phyloP scores from a whole-genome alignment of 2,797 vertebrate genomes.

The Moxostoma hubbsi region DNA sequence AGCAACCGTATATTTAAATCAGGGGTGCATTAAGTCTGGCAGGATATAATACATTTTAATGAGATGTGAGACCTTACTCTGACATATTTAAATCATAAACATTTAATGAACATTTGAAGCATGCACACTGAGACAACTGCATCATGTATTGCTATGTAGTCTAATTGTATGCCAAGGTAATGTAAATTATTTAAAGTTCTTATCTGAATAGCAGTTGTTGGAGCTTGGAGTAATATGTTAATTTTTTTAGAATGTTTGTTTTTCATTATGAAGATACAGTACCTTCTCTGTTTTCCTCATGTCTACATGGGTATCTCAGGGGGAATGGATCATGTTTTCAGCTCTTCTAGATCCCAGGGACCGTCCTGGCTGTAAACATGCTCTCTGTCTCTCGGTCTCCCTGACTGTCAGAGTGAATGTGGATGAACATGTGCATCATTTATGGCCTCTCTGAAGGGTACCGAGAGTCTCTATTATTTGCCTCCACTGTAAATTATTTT shows the following conservation, averaged over 20 bases:
- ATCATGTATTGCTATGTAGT: not conserved
- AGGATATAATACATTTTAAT: not conserved
- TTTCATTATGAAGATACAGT: constrained; percentile 6
- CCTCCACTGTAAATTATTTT: constrained; percentile 56
- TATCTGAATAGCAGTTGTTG: constrained; percentile 4
- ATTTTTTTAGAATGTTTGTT: not conserved
- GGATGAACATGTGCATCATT: constrained; percentile 47
- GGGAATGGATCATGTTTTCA: constrained; percentile 56
- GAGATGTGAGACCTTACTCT: not conserved
- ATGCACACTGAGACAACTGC: not conserved
- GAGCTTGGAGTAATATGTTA: not conserved
- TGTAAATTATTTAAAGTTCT: not conserved
- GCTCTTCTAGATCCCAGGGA: constrained; percentile 32
- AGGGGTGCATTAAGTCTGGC: not conserved
- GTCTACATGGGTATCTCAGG: constrained; percentile 24
- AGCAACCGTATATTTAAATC: not conserved
- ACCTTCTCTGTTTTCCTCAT: constrained; percentile 10
- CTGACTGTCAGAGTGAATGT: constrained; percentile 11
- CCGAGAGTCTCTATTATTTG: constrained; percentile 48
- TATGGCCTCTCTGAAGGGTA: constrained; percentile 34
- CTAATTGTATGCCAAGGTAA: not conserved
- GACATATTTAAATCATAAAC: not conserved
- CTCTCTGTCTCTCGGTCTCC: constrained; percentile 19
- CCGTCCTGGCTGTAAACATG: constrained; percentile 44
- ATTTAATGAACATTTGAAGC: constrained; percentile 2